A percentile compares a stretch with the other conserved stretches of the same genome.
phyloP scores from a whole-genome alignment of 2,113 vertebrate species.

The Malurus cyaneus region DNA sequence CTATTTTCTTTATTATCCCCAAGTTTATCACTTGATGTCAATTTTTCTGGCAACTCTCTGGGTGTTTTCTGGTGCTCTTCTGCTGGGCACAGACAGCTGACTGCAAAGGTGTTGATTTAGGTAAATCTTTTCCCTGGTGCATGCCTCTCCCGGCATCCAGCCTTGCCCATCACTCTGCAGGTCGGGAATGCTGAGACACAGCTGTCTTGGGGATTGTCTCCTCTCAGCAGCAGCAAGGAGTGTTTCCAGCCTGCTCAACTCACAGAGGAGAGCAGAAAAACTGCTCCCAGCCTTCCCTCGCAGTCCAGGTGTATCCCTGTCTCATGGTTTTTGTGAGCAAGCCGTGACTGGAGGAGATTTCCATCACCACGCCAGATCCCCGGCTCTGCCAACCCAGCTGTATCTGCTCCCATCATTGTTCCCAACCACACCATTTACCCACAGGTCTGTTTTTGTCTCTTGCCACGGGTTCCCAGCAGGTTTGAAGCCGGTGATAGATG shows the following conservation, averaged over 20 bases:
- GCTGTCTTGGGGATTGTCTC: neutral
- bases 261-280: neutral
- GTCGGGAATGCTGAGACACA: rapidly evolving
- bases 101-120: neutral
- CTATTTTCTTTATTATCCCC: neutral
- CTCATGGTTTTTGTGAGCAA: neutral
- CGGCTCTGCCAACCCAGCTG: neutral
- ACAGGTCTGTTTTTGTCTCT: neutral
- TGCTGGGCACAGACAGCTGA: neutral
- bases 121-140: neutral
- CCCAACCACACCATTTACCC: neutral
- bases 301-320: neutral
- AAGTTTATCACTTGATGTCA: neutral
- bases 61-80: neutral
- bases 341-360: neutral
- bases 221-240: neutral
- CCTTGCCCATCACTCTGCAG: rapidly evolving
- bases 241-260: neutral
- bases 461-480: neutral
- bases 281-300: neutral
- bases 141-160: rapidly evolving
- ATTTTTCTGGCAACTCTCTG: neutral
- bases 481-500: neutral
- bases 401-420: neutral
- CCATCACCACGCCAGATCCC: neutral